A percentile compares a stretch with the other conserved stretches of the same genome.
phyloP scores from a whole-genome alignment of 2,113 vertebrate species.

The Ochotona princeps region DNA sequence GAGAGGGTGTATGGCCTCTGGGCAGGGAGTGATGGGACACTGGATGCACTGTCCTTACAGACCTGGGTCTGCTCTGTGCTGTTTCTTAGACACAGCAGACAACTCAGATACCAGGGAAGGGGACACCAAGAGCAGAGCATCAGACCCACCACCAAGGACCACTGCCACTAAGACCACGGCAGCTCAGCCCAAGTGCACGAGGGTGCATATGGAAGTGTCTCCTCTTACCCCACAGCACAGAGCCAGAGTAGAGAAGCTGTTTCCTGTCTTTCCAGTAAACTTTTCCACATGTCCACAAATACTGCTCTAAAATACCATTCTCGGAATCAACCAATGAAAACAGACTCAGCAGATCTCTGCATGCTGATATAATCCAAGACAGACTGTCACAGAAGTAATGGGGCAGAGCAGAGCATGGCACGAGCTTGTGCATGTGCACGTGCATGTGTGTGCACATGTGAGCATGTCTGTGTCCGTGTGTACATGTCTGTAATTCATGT shows the following conservation, averaged over 20 bases:
- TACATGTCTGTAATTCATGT: too few relatives aligned
- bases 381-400: background rate
- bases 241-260: background rate
- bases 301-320: slow-evolving; percentile 19
- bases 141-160: too few relatives aligned
- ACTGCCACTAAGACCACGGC: too few relatives aligned
- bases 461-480: too few relatives aligned
- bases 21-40: background rate
- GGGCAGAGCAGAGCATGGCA: background rate
- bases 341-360: background rate
- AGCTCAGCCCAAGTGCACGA: background rate
- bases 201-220: background rate
- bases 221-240: slow-evolving; percentile 19
- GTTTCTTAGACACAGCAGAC: background rate
- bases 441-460: too few relatives aligned
- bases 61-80: background rate
- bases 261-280: slow-evolving; percentile 35
- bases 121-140: too few relatives aligned
- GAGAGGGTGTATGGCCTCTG: background rate
- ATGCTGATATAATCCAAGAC: background rate
- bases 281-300: slow-evolving; percentile 48
- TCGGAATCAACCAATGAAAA: slow-evolving; percentile 11
- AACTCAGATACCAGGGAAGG: background rate
- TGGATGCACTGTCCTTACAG: too few relatives aligned
- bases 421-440: background rate